Evolutionary conservation across 2,888 invertebrate genomes (phyloP).

Genomic region (Tetheella fluctuosa): DNA sequence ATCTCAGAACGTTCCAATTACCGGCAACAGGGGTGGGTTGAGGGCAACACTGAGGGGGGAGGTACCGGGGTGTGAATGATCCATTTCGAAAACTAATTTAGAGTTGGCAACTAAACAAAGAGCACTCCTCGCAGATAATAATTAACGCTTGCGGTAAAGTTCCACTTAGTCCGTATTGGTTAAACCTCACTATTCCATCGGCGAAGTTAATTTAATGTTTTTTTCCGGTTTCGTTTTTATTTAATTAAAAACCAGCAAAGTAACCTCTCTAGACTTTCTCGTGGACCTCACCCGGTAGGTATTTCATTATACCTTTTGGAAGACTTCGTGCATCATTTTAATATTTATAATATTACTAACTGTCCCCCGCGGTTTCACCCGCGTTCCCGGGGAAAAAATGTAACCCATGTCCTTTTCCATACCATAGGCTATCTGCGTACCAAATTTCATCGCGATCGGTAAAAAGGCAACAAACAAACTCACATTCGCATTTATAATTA

Average conservation of each 20-base stretch:
- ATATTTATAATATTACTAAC: no score
- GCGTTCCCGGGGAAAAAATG: no score
- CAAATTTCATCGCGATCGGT: no score
- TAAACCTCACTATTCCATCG: constrained; percentile 72
- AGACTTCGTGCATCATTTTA: not conserved
- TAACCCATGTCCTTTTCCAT: no score
- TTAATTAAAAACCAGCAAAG: constrained; percentile 23
- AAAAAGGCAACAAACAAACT: no score
- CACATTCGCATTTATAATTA: no score
- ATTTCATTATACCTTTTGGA: not conserved
- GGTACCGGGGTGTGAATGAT: constrained; percentile 80
- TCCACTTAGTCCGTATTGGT: constrained; percentile 80
- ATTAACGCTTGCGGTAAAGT: constrained; percentile 84
- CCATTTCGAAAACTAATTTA: constrained; percentile 85
- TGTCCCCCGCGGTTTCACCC: no score
- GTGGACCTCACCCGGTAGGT: not conserved
- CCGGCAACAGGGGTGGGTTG: constrained; percentile 58
- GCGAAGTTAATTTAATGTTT: constrained; percentile 71
- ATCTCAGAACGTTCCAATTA: constrained; percentile 84
- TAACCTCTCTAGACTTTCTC: constrained; percentile 21
- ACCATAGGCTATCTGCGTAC: no score
- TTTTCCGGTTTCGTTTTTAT: constrained; percentile 39
- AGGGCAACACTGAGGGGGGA: constrained; percentile 42
- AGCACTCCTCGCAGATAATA: constrained; percentile 84
- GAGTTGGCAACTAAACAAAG: constrained; percentile 85